phyloP scores from a whole-genome alignment of 1,140 invertebrate genomes.

The Drosophila melanica region DNA sequence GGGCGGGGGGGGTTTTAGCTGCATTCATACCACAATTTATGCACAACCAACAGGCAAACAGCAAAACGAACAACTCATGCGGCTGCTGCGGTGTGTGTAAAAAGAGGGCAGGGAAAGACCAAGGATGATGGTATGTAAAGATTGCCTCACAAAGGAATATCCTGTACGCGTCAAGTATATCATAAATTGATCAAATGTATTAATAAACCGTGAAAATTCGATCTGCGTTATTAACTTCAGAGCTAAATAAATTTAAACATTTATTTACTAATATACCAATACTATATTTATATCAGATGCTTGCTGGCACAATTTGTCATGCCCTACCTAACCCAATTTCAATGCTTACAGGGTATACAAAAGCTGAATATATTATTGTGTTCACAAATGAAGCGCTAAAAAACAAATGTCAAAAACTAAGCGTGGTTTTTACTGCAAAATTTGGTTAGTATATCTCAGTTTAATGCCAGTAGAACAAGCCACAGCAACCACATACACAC shows the following conservation, averaged over 20 bases:
- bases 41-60: conserved; percentile 70
- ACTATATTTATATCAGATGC: too few relatives aligned
- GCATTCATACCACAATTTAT: conserved; percentile 69
- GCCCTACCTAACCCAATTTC: too few relatives aligned
- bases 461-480: conserved; percentile 4
- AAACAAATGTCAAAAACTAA: conserved; percentile 51
- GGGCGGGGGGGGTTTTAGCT: neutral
- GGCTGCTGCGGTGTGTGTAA: conserved; percentile 49
- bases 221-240: too few relatives aligned
- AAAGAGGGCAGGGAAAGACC: conserved; percentile 21
- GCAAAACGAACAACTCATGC: conserved; percentile 63
- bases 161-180: neutral
- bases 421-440: conserved; percentile 47
- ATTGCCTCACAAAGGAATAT: neutral
- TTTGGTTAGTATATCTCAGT: conserved; percentile 38
- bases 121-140: neutral
- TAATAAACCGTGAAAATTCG: too few relatives aligned
- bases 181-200: too few relatives aligned
- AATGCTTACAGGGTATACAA: neutral
- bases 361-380: conserved; percentile 6
- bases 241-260: too few relatives aligned
- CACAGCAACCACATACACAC: conserved; percentile 29
- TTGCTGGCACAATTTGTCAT: too few relatives aligned
- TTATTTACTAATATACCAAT: too few relatives aligned
- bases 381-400: conserved; percentile 42